Base-by-base conservation (phyloP, 2,888 invertebrate genomes). In the Anarsia innoxiella region DNA sequence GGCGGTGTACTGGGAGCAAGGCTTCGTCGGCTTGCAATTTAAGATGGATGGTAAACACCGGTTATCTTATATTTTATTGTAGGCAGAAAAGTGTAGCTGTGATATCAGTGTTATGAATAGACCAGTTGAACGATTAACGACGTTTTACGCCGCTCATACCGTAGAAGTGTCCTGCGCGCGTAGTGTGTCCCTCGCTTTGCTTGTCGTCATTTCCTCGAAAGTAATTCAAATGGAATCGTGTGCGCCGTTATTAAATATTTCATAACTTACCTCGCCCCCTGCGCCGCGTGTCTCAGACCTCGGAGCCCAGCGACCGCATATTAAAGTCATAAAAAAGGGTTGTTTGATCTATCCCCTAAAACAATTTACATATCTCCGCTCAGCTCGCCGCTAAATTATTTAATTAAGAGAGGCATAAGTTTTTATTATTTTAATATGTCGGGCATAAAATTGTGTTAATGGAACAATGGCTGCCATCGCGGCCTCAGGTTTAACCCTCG, bases 401-500 rank as follows among this genome's bases (percentile, higher is more conserved):
- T 86, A 86, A 86, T 86, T 86, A 86, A 86, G 86, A 79, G 86
- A 82, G 85, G 82, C 85, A 83, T 85, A 85, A 85, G 86, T 85
- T 86, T 86, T 86, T 85, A 86, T 85, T 86, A 85, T 85, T 85
- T 85, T 82, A 84, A 84, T 84, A 84, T 83, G 83, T 82, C 66
- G 73, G 75, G 66, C 73, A 74, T 84, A 79, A 84, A 84, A 84
- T 78, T 82, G 83, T 82, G 84, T 83, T 84, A 84, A 84, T 82
- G 75, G 78, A 66, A 74, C 83, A 69, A 67, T 67, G 73, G 63
- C 63, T 28, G 63, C 59, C 62, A 57, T 63, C 64, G 68, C 56
- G 70, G 63, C 69, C 71, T 69, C 66, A 69, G 68, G 69, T 72
- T 69, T 61, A 67, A 65, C 66, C 65, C 68, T 65, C 60, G 52